These are phyloP conservation scores for Helicoverpa armigera DNA, from an alignment of 1,140 invertebrate genomes.

Conservation along the genomic window DNA sequence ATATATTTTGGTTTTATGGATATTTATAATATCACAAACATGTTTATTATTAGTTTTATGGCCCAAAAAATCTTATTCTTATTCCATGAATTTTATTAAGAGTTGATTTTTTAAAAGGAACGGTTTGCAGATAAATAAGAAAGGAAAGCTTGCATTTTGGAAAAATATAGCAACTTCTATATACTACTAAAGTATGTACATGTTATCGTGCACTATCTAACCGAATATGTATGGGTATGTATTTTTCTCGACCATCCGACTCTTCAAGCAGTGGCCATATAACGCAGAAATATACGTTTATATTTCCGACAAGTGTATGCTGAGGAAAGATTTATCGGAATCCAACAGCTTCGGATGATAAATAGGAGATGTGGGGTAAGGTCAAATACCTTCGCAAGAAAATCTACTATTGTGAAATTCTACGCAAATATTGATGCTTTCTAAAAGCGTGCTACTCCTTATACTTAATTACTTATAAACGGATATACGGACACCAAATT, in stretches of 20 bases:
- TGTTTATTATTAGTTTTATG: neutral
- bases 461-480: no score
- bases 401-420: neutral
- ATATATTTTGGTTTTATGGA: neutral
- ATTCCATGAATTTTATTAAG: no score
- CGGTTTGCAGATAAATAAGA: no score
- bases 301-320: constrained; percentile 31
- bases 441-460: no score
- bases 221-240: no score
- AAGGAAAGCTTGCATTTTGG: no score
- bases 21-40: neutral
- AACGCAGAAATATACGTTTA: constrained; percentile 33
- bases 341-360: constrained; percentile 10
- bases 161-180: no score
- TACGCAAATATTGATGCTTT: neutral
- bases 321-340: constrained; percentile 37
- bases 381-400: neutral
- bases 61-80: no score
- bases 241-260: neutral
- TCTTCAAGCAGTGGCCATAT: constrained; percentile 11
- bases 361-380: constrained; percentile 23
- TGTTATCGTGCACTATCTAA: neutral
- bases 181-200: no score
- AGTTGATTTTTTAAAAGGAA: no score
- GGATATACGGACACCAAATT: no score